These are phyloP conservation scores for Mimas tiliae DNA, from an alignment of 2,888 invertebrate genomes.

Conservation along the genomic window DNA sequence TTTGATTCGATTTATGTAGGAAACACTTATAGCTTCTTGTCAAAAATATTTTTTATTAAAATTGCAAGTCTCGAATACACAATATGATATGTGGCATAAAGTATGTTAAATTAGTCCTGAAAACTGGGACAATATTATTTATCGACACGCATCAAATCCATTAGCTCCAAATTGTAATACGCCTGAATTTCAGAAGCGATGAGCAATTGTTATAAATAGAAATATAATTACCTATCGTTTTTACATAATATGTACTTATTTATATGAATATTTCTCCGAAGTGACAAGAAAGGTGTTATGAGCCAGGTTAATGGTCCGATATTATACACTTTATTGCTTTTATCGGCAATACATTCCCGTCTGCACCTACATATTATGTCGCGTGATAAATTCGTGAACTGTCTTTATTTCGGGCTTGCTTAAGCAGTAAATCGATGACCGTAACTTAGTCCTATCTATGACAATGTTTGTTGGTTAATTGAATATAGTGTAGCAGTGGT, in stretches of 20 bases:
- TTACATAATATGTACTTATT: not conserved
- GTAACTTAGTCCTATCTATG: not conserved
- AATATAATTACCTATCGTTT: not conserved
- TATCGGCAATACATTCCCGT: not conserved
- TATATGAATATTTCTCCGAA: too few relatives aligned
- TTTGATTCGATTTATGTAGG: too few relatives aligned
- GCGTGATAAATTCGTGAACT: not conserved
- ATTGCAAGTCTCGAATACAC: too few relatives aligned
- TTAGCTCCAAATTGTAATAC: too few relatives aligned
- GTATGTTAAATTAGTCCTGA: too few relatives aligned
- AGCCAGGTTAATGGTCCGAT: not conserved
- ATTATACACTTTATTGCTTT: conserved; percentile 8
- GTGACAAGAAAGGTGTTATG: too few relatives aligned
- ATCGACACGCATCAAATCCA: not conserved
- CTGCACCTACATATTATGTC: not conserved
- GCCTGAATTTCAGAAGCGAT: too few relatives aligned
- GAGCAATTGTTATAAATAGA: not conserved
- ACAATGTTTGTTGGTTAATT: not conserved
- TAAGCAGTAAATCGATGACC: too few relatives aligned
- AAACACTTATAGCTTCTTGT: too few relatives aligned
- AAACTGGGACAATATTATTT: too few relatives aligned
- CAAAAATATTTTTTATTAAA: too few relatives aligned
- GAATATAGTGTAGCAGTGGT: not conserved
- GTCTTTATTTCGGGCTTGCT: not conserved
- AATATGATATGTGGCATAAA: too few relatives aligned